Percentiles rank a stretch among this genome's conserved stretches.
These are phyloP conservation scores for Tuta absoluta DNA, from an alignment of 2,888 invertebrate species.

Conservation along the genomic window DNA sequence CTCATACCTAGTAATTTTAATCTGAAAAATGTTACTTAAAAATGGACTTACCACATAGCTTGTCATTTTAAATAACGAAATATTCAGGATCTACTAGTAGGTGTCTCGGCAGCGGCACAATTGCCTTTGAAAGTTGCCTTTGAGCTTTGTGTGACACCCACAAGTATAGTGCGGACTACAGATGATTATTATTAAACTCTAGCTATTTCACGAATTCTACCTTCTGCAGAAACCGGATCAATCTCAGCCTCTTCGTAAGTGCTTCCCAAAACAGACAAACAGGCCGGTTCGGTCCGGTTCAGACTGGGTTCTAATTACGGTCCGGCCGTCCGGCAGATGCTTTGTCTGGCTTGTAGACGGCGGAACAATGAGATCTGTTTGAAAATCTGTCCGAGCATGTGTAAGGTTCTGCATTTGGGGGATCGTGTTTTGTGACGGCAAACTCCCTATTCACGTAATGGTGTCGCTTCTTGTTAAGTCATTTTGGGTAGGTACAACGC, in stretches of 20 bases:
- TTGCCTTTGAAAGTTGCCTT: not conserved
- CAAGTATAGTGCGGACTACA: too few relatives aligned
- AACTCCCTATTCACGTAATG: not conserved
- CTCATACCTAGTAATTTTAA: too few relatives aligned
- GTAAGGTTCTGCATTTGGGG: not conserved
- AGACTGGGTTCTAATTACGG: conserved; percentile 22
- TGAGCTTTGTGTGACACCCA: too few relatives aligned
- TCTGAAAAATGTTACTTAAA: too few relatives aligned
- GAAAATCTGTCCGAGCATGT: not conserved
- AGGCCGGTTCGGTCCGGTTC: conserved; percentile 2
- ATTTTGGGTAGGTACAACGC: not conserved
- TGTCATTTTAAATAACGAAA: too few relatives aligned
- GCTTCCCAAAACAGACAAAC: conserved; percentile 6
- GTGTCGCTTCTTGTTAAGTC: not conserved
- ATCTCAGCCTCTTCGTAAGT: not conserved
- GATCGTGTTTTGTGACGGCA: not conserved
- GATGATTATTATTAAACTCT: too few relatives aligned
- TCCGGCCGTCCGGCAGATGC: conserved; percentile 10
- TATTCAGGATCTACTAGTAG: too few relatives aligned
- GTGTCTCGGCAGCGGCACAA: too few relatives aligned
- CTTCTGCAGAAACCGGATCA: conserved; percentile 5
- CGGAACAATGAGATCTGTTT: conserved; percentile 13
- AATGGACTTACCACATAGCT: too few relatives aligned
- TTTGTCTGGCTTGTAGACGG: conserved; percentile 7
- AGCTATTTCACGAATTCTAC: not conserved